A percentile compares a stretch with the other conserved stretches of the same genome.
Evolutionary conservation across 53 echinoderm and acorn worm species (phyloP).

Genomic region (Mesocentrotus franciscanus): DNA sequence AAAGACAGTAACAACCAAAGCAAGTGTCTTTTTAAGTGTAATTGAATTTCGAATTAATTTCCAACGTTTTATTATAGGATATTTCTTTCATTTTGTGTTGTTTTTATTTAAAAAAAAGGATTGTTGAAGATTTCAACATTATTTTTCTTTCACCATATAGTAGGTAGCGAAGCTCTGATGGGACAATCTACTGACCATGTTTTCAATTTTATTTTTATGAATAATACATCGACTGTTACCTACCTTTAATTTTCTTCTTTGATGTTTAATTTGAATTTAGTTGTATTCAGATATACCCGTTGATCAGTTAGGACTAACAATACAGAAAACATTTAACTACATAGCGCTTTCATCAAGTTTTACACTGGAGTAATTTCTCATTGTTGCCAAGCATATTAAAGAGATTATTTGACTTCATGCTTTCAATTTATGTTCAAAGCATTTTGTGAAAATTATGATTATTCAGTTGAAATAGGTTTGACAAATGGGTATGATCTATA

Average conservation of each 20-base stretch:
- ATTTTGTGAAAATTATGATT: background rate
- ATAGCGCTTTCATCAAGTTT: no score
- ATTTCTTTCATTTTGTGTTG: no score
- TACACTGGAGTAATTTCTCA: no score
- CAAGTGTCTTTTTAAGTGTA: no score
- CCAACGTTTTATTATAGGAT: no score
- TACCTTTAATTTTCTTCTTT: background rate
- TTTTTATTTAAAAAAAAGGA: no score
- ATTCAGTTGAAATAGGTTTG: background rate
- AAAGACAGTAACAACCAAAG: no score
- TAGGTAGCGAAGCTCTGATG: background rate
- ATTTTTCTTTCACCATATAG: background rate
- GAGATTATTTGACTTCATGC: background rate
- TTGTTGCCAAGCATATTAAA: no score
- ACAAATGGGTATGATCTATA: background rate
- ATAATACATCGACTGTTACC: no score
- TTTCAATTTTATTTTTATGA: no score
- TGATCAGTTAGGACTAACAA: background rate
- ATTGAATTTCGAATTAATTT: no score
- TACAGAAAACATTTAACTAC: background rate
- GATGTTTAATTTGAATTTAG: background rate
- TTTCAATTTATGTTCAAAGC: background rate
- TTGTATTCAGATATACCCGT: background rate
- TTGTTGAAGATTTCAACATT: no score
- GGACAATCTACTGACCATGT: background rate